Evolutionary conservation across 2,113 vertebrate genomes (phyloP), one percentile per base, ranked within the genome.

Genomic region (Apteryx mantelli): DNA sequence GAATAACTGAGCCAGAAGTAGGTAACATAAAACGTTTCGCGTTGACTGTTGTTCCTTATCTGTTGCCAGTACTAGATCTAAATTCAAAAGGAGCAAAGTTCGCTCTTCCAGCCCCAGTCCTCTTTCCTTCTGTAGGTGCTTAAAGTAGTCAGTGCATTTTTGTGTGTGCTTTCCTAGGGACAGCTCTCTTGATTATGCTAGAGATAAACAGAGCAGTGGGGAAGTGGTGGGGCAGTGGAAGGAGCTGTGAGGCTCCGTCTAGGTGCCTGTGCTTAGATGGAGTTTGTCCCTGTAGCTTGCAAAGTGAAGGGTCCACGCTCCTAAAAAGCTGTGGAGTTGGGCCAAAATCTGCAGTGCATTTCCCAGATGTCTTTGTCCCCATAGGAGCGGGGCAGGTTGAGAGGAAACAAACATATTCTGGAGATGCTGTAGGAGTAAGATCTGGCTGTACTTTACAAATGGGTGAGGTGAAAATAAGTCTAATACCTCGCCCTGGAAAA

Each of bases 21-120:
- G 64, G 52, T 73, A 70, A 73, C 34, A 46, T 48, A 48, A 93
- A 86, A 76, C 5, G 12, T 52, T 92, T 88, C 88, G 81, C 71
- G 53, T 22, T 79, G n/a, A 34, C 73, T 4, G 0, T 58, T 92
- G 66, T 77, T 95, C 89, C 87, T 91, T 95, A 94, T 89, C 89
- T 90, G 4, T 73, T 84, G 17, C 38, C 71, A 22, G 25, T 81
- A 30, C 28, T 58, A 50, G 82, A 40, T 56, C 56, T 65, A 55
- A 92, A 74, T 36, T n/a, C 74, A 88, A 61, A 95, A 83, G 88
- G 89, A 88, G 46, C 94, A 88, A 97, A 96, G 96, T 95, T 94
- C 95, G 55, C 42, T 82, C 95, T 69, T 65, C 68, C 53, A 82
- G 10, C 40, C 48, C 22, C 68, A 36, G 48, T 86, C 79, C 73